Percentiles rank a stretch among this genome's conserved stretches.
phyloP scores from a whole-genome alignment of 2,113 vertebrate species.

The Acanthochromis polyacanthus region DNA sequence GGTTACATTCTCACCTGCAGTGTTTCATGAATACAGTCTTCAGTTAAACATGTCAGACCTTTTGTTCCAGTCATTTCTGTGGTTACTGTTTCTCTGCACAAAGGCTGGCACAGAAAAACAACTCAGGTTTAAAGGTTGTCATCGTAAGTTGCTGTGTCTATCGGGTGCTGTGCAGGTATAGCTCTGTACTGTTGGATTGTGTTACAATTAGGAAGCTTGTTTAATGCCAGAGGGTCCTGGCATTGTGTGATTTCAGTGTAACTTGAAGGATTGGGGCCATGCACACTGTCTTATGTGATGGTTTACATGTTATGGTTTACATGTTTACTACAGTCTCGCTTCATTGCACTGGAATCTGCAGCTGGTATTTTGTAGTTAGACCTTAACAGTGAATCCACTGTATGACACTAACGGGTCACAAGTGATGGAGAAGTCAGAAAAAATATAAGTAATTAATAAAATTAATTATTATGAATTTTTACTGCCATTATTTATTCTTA shows the following conservation, averaged over 20 bases:
- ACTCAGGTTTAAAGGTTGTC: not conserved
- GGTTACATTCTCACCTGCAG: not conserved
- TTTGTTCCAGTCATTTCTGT: not conserved
- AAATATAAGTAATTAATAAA: too few relatives aligned
- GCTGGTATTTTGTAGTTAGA: too few relatives aligned
- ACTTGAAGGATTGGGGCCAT: conserved; percentile 12
- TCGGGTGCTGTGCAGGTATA: conserved; percentile 7
- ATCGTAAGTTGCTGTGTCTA: not conserved
- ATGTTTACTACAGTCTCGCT: too few relatives aligned
- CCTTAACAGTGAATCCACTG: too few relatives aligned
- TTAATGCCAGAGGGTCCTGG: conserved; percentile 9
- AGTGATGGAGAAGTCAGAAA: too few relatives aligned
- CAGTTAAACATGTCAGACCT: not conserved
- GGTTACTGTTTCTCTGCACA: conserved; percentile 16
- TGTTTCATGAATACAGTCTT: not conserved
- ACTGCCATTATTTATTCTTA: too few relatives aligned
- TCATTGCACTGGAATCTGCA: too few relatives aligned
- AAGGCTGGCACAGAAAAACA: conserved; percentile 8
- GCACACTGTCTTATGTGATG: too few relatives aligned
- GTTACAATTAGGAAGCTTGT: not conserved
- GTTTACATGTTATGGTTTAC: too few relatives aligned
- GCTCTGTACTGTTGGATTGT: not conserved
- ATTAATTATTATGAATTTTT: too few relatives aligned
- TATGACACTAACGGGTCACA: too few relatives aligned
- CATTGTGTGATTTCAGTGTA: conserved; percentile 1